Evolutionary conservation across 2,113 vertebrate species (phyloP).

Genomic region (Panthera tigris): DNA sequence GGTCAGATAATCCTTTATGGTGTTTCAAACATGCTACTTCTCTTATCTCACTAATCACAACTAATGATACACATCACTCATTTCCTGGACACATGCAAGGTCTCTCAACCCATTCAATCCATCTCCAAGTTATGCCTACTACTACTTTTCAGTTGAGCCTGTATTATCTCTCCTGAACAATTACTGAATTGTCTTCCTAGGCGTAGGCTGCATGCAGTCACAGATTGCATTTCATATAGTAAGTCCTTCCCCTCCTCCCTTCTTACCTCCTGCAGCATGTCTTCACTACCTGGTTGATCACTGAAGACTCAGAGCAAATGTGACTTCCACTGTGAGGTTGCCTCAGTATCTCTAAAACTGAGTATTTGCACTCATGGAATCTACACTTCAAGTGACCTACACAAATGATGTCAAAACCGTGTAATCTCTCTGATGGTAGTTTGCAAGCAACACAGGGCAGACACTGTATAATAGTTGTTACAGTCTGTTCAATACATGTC

Average conservation of each 20-base stretch:
- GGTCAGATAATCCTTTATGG: not conserved
- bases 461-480: not conserved
- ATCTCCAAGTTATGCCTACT: not conserved
- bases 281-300: not conserved
- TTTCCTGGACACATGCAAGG: not conserved
- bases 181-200: not conserved
- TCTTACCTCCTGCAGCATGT: not conserved
- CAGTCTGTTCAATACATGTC: not conserved
- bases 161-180: not conserved
- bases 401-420: not conserved
- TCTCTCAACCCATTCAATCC: not conserved
- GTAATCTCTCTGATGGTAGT: not conserved
- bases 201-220: not conserved
- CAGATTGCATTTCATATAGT: not conserved
- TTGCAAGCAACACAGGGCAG: not conserved
- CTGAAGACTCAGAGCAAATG: not conserved
- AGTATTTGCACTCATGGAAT: conserved; percentile 9
- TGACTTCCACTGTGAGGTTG: not conserved
- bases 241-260: not conserved
- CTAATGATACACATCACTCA: not conserved
- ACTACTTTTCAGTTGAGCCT: not conserved
- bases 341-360: not conserved
- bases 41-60: not conserved
- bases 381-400: not conserved
- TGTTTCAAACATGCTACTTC: not conserved